Evolutionary conservation across 2,797 vertebrate genomes (phyloP).

Genomic region (Prunella strophiata): DNA sequence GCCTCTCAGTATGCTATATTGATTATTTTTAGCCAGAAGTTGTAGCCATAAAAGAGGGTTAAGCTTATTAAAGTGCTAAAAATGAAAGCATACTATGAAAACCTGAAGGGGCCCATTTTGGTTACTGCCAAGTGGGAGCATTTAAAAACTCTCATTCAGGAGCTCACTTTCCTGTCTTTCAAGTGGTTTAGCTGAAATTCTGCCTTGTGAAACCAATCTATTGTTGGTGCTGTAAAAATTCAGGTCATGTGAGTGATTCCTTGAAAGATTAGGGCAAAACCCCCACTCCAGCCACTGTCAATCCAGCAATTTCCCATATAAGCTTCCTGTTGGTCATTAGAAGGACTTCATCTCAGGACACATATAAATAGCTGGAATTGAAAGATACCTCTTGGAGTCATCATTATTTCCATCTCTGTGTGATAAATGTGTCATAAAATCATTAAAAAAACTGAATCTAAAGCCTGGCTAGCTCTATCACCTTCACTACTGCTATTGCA

Average conservation of each 20-base stretch:
- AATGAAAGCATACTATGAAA: conserved; percentile 15
- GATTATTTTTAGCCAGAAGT: conserved; percentile 34
- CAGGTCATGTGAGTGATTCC: not conserved
- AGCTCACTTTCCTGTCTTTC: not conserved
- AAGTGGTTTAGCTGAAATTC: not conserved
- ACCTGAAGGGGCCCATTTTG: conserved; percentile 26
- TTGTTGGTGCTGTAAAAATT: not conserved
- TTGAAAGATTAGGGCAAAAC: not conserved
- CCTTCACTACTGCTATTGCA: not conserved
- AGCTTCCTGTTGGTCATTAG: not conserved
- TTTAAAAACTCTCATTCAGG: not conserved
- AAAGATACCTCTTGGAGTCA: not conserved
- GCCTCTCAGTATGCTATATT: not conserved
- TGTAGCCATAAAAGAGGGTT: not conserved
- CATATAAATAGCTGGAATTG: not conserved
- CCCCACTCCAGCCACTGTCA: not conserved
- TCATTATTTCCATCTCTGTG: not conserved
- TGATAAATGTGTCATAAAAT: not conserved
- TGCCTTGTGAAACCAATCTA: not conserved
- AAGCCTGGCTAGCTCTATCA: not conserved
- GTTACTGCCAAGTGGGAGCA: not conserved
- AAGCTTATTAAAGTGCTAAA: conserved; percentile 45
- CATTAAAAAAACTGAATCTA: not conserved
- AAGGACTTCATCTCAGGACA: not conserved
- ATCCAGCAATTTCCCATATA: not conserved